Evolutionary conservation across 2,888 invertebrate genomes (phyloP).

Genomic region (Meghimatium bilineatum): DNA sequence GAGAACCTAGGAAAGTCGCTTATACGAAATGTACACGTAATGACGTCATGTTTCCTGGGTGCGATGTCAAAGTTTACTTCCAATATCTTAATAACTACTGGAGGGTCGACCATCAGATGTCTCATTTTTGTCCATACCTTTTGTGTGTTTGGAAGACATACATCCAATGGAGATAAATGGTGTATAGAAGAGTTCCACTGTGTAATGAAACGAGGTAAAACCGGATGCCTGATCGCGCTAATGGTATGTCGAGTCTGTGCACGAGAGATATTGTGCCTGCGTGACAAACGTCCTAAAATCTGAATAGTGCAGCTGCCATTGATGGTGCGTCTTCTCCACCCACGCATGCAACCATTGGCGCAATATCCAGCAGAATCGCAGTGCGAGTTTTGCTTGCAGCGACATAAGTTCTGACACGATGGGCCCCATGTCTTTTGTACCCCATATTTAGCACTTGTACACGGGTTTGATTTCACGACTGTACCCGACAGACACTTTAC

Average conservation of each 20-base stretch:
- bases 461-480: background rate
- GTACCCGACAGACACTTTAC: too few species aligned
- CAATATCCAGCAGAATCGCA: slow-evolving; percentile 9
- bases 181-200: background rate
- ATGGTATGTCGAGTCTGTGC: background rate
- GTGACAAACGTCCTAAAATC: background rate
- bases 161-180: background rate
- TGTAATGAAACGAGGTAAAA: background rate
- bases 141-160: background rate
- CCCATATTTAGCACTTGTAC: background rate
- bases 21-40: background rate
- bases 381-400: background rate
- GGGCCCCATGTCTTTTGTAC: slow-evolving; percentile 21
- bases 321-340: background rate
- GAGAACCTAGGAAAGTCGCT: background rate
- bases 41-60: background rate
- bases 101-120: background rate
- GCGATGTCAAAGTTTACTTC: background rate
- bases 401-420: background rate
- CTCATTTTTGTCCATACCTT: background rate
- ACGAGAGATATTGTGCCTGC: background rate
- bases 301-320: background rate
- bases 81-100: background rate
- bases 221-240: background rate
- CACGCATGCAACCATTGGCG: background rate